Evolutionary conservation across 2,113 vertebrate genomes (phyloP).

Genomic region (Clarias gariepinus): DNA sequence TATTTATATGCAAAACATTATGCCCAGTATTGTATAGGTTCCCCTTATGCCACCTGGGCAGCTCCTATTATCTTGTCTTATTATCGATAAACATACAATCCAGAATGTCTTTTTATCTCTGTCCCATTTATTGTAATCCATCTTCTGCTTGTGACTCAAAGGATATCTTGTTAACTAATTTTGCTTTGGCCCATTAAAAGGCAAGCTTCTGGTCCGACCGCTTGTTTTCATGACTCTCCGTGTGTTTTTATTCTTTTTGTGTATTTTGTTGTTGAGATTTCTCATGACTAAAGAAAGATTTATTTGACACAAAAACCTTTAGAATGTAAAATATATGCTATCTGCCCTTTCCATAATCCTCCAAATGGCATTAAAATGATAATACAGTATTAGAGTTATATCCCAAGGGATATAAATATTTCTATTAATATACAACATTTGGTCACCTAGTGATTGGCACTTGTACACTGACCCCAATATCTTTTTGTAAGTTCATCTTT

Average conservation of each 20-base stretch:
- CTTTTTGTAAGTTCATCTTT: conserved; percentile 16
- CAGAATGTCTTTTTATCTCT: neutral
- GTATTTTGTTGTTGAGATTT: neutral
- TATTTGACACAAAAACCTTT: neutral
- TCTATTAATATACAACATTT: conserved; percentile 21
- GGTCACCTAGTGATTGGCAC: neutral
- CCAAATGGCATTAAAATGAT: neutral
- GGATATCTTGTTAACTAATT: neutral
- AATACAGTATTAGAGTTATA: neutral
- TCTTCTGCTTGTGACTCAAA: neutral
- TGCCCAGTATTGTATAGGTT: too few species aligned
- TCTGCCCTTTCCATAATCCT: neutral
- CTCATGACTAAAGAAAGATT: neutral
- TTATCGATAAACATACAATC: neutral
- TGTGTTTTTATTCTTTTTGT: neutral
- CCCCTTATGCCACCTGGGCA: too few species aligned
- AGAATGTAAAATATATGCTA: neutral
- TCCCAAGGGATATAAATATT: neutral
- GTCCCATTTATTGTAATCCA: neutral
- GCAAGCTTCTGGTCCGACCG: neutral
- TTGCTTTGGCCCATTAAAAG: conserved; percentile 3
- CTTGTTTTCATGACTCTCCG: neutral
- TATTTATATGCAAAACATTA: too few species aligned
- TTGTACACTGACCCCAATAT: conserved; percentile 10
- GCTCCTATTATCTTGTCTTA: too few species aligned